Conservation (phyloP, 2,113 vertebrate genomes). For the cat (Felis catus) region F.catus_Fca126_mat1.0 CM031412.1:73129501-73130000, state of each 20-base stretch:
- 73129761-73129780: background rate
- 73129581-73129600: no score
- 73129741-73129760: background rate
- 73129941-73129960: background rate
- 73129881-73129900: background rate
- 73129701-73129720: background rate
- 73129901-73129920: background rate
- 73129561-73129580: background rate
- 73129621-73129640: background rate
- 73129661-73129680: no score
- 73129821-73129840: background rate
- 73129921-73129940: background rate
- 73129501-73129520: background rate
- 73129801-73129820: background rate
- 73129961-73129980: background rate
- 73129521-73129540: background rate
- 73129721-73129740: no score
- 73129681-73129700: no score
- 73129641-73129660: no score
- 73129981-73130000: background rate
- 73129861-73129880: background rate
- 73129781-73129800: background rate
- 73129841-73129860: no score
- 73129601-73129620: no score
- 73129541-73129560: background rate